Percentiles rank a stretch among this genome's conserved stretches.
Conservation (phyloP, 2,113 vertebrate genomes). For the Lepus timidus region DNA sequence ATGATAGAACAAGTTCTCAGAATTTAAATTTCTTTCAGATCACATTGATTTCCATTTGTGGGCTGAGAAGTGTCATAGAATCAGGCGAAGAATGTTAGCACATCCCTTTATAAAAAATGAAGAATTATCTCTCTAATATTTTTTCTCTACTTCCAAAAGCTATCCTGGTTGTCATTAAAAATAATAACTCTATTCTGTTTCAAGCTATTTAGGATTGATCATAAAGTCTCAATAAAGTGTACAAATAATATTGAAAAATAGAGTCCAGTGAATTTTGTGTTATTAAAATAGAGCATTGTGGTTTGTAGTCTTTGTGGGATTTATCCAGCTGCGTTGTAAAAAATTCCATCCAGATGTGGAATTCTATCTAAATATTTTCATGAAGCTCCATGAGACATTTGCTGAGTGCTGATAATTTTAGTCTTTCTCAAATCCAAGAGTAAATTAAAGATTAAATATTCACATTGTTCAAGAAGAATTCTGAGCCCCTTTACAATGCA, state of each 20-base stretch:
- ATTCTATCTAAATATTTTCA: constrained; percentile 54
- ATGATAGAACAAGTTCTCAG: constrained; percentile 16
- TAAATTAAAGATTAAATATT: constrained; percentile 66
- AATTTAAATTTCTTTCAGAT: constrained; percentile 46
- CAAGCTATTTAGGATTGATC: constrained; percentile 81
- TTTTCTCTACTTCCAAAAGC: constrained; percentile 76
- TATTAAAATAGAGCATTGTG: constrained; percentile 41
- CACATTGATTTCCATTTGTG: background rate
- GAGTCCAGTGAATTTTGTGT: constrained; percentile 21
- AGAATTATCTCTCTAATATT: constrained; percentile 64
- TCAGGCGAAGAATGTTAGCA: background rate
- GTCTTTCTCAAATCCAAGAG: constrained; percentile 33
- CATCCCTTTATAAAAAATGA: background rate
- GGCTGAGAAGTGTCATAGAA: constrained; percentile 19
- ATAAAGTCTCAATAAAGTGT: constrained; percentile 73
- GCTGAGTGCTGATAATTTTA: constrained; percentile 54
- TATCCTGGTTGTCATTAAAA: constrained; percentile 79
- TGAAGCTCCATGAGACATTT: constrained; percentile 22
- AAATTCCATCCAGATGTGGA: background rate
- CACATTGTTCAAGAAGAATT: constrained; percentile 52
- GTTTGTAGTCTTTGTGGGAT: constrained; percentile 51
- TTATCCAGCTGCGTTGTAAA: constrained; percentile 31
- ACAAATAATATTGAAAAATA: constrained; percentile 70
- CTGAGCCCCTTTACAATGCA: background rate
- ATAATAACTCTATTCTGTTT: constrained; percentile 79